Evolutionary conservation across 2,888 invertebrate genomes (phyloP).

Genomic region (Gonocerus acuteangulatus): DNA sequence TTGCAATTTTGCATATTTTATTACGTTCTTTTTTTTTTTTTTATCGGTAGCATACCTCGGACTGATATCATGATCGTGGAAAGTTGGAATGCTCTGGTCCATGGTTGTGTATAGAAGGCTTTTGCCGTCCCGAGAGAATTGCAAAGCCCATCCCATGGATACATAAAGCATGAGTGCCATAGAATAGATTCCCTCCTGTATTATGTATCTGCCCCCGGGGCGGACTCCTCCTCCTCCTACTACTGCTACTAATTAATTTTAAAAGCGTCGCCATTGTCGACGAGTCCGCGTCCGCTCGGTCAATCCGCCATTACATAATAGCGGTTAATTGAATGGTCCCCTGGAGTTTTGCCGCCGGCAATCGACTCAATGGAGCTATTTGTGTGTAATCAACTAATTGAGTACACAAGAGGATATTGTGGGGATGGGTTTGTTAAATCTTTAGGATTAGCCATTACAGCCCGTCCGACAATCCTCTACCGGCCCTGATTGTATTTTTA

Average conservation of each 20-base stretch:
- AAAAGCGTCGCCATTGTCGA: constrained; percentile 19
- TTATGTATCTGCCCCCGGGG: too few species aligned
- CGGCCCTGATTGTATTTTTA: constrained; percentile 13
- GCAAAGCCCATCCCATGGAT: too few species aligned
- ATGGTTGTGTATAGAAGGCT: too few species aligned
- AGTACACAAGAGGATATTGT: constrained; percentile 27
- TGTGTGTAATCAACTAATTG: constrained; percentile 38
- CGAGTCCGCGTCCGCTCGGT: not conserved
- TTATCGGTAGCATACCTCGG: too few species aligned
- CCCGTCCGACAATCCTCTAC: not conserved
- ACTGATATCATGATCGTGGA: too few species aligned
- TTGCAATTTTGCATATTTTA: too few species aligned
- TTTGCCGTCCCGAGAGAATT: too few species aligned
- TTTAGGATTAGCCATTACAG: constrained; percentile 21
- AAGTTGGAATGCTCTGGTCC: too few species aligned
- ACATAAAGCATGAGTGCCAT: too few species aligned
- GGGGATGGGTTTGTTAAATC: constrained; percentile 22
- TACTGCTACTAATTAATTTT: constrained; percentile 14
- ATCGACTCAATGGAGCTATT: constrained; percentile 18
- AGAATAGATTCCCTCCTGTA: too few species aligned
- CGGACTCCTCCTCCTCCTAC: too few species aligned
- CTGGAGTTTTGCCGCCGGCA: constrained; percentile 7
- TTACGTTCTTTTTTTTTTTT: too few species aligned
- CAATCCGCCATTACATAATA: constrained; percentile 21
- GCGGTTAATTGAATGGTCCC: constrained; percentile 17